These are phyloP conservation scores for Rhogogaster chlorosoma DNA, from an alignment of 2,888 invertebrate genomes.

Conservation along the genomic window DNA sequence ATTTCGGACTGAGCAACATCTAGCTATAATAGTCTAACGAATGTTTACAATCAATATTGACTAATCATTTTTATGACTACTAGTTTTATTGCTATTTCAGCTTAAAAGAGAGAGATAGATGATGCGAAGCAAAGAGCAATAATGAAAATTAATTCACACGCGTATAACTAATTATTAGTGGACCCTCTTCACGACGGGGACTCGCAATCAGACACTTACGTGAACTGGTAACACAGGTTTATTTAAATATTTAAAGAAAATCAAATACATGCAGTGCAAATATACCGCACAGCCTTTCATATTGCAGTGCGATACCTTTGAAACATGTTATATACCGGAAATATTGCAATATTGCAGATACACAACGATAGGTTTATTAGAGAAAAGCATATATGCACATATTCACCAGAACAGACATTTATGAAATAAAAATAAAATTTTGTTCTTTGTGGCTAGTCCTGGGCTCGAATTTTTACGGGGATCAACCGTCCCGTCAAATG, in stretches of 20 bases:
- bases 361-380: neutral
- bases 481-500: neutral
- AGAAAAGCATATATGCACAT: neutral
- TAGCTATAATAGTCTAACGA: neutral
- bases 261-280: neutral
- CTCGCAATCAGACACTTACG: neutral
- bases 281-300: neutral
- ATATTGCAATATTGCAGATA: neutral
- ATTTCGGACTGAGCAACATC: neutral
- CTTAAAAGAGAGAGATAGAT: neutral
- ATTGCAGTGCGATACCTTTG: neutral
- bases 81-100: neutral
- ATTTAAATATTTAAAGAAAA: neutral
- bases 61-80: neutral
- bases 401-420: neutral
- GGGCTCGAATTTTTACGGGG: neutral
- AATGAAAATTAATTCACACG: neutral
- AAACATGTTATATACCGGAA: neutral
- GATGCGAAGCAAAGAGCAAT: neutral
- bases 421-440: no score
- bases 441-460: neutral
- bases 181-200: neutral
- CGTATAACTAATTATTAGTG: neutral
- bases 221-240: neutral
- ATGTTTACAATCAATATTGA: neutral